Percentiles rank a stretch among this genome's conserved stretches.
phyloP scores from a whole-genome alignment of 1,140 invertebrate genomes.

The Armadillidium nasatum region DNA sequence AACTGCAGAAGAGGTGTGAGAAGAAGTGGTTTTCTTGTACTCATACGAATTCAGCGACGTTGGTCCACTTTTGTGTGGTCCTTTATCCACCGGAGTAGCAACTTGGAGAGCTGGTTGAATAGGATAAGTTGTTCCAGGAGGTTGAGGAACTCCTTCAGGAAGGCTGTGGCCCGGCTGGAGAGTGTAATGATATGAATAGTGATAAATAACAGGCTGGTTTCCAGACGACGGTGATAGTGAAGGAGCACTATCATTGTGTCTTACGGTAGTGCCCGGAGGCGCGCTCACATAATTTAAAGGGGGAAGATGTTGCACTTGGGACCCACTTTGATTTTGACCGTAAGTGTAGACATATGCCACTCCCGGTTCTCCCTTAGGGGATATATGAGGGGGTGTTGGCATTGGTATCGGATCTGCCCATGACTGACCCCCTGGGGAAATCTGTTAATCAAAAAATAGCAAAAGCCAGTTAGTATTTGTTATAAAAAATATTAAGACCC shows the following conservation, averaged over 20 bases:
- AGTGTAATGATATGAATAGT: constrained; percentile 45
- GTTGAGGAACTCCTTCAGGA: constrained; percentile 40
- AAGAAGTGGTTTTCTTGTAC: neutral
- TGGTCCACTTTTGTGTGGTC: neutral
- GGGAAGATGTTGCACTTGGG: constrained; percentile 40
- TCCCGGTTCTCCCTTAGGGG: constrained; percentile 40
- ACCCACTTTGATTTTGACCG: constrained; percentile 25
- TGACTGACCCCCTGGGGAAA: constrained; percentile 40
- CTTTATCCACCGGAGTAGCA: constrained; percentile 26
- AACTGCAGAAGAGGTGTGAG: constrained; percentile 18
- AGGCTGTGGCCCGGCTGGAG: constrained; percentile 42
- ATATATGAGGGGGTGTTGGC: constrained; percentile 43
- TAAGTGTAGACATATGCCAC: constrained; percentile 44
- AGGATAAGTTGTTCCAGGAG: constrained; percentile 20
- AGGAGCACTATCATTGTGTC: constrained; percentile 37
- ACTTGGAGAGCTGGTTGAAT: constrained; percentile 38
- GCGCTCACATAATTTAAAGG: constrained; percentile 42
- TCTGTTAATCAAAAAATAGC: constrained; percentile 28
- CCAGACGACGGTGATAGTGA: constrained; percentile 39
- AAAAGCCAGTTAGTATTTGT: neutral
- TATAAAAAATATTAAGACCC: neutral
- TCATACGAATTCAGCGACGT: neutral
- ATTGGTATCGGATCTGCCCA: constrained; percentile 43
- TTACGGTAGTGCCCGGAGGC: constrained; percentile 31
- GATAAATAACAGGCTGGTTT: constrained; percentile 41